Base-by-base conservation (phyloP, 2,888 invertebrate genomes). In the Phragmatobia fuliginosa region DNA sequence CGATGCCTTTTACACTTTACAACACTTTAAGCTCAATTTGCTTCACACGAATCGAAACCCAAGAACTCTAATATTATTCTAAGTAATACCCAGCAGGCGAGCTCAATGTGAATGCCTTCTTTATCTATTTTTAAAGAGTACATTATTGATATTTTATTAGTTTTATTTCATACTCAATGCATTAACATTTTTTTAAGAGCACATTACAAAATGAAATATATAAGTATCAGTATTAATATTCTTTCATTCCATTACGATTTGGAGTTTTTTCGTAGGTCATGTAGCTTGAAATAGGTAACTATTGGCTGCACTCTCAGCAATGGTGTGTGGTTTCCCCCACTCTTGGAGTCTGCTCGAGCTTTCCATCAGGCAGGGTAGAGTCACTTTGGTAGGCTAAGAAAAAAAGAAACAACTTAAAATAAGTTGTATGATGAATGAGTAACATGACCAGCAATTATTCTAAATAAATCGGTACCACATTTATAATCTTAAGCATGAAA, bases 11-110 rank as follows among this genome's bases (percentile, higher is more conserved):
- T 87, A 76, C 78, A 84, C 80, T 87, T 83, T 81, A 82, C 85
- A 88, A 89, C 85, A 86, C 88, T 90, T 89, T 90, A 88, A 88
- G 91, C 89, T 90, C 88, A 89, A 91, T 92, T 92, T 90, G 84
- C 86, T 91, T 88, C 85, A 88, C 85, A 80, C 87, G 83, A 88
- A 88, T 88, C 82, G 85, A 87, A 87, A 87, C 79, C 81, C 77
- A 78, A 83, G 79, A 85, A 88, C 89, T 90, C 86, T 83, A 86
- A 86, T 81, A 75, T 69, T 80, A 85, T 83, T 76, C 32, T 66
- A 85, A 84, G 73, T 63, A n/a, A 79, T 56, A 75, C 81, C 75
- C 69, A 33, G 28, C 8, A 28, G 64, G 66, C 74, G 74, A 62
- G 10, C 21, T 21, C 52, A 56, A 56, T 56, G 28, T 14, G 1